Base-by-base conservation (phyloP, 2,113 vertebrate species). In the Macrotus californicus region DNA sequence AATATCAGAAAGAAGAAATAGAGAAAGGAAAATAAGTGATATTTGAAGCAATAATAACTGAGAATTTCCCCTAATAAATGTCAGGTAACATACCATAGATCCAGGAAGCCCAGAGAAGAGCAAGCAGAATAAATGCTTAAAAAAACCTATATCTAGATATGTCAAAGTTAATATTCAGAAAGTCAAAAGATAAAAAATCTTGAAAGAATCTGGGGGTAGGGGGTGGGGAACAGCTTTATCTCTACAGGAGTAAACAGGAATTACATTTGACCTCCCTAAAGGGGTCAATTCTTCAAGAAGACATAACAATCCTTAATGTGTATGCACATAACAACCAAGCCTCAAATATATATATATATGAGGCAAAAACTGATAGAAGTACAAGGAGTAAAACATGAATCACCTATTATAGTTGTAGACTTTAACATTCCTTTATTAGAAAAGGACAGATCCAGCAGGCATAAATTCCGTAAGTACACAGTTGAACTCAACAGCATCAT, bases 381-480 rank as follows among this genome's bases (percentile, higher is more conserved):
- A 43, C 36, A 82, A 59, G 26, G 48, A 91, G 41, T 87, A 96
- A 82, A 0, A 81, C 39, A 81, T 67, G n/a, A 91, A 90, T 67
- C 87, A 8, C 59, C 11, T 87, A 82, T 24, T 59, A 41, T 13
- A 79, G 34, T 16, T 80, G 7, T 31, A 43, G 39, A 76, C n/a
- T 81, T 87, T 39, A 67, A 76, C 22, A 82, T 14, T 13, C 16
- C 50, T 90, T 50, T 73, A 87, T 87, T 13, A 82, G 41, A 96
- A 75, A 80, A 59, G 70, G 18, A 61, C 18, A 87, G 67, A 94
- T 48, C 18, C 15, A 61, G 29, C 48, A 93, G 82, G 84, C 75
- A 94, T 18, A 92, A 89, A 96, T 88, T 91, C 41, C 76, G 12
- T 92, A 91, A 85, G 46, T 11, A 66, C 43, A 72, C 11, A 72